Evolutionary conservation across 2,797 vertebrate genomes (phyloP).

Genomic region (Ammospiza maritima): DNA sequence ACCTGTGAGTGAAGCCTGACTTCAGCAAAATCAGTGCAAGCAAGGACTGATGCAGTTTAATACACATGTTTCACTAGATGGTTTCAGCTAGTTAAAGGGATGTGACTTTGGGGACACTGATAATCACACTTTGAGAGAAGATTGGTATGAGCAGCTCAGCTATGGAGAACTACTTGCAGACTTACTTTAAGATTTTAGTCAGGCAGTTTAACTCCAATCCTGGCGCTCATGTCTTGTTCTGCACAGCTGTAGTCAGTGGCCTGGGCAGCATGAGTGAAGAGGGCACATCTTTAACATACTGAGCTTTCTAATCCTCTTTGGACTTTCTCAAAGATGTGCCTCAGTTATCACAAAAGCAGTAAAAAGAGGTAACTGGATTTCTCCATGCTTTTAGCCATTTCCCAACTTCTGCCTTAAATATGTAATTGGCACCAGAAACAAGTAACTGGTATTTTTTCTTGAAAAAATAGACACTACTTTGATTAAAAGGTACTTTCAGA

Average conservation of each 20-base stretch:
- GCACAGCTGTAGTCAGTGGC: background rate
- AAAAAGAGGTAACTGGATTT: background rate
- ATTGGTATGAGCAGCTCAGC: background rate
- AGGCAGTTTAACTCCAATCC: background rate
- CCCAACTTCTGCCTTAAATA: background rate
- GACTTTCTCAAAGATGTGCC: background rate
- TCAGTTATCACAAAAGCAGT: background rate
- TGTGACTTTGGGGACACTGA: background rate
- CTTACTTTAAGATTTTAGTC: background rate
- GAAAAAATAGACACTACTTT: background rate
- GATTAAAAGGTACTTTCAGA: background rate
- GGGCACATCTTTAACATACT: rapidly evolving
- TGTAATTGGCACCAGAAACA: background rate
- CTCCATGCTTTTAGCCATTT: background rate
- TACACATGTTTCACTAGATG: background rate
- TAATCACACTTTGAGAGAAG: background rate
- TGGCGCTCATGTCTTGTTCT: rapidly evolving
- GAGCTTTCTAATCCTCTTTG: background rate
- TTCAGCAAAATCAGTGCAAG: background rate
- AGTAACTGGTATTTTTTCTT: background rate
- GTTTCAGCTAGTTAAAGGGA: background rate
- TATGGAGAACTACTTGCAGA: background rate
- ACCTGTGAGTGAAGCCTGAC: background rate
- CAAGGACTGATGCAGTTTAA: background rate
- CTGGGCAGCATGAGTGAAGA: background rate